phyloP scores from a whole-genome alignment of 2,888 invertebrate species.

The Chaetoderma sp. region DNA sequence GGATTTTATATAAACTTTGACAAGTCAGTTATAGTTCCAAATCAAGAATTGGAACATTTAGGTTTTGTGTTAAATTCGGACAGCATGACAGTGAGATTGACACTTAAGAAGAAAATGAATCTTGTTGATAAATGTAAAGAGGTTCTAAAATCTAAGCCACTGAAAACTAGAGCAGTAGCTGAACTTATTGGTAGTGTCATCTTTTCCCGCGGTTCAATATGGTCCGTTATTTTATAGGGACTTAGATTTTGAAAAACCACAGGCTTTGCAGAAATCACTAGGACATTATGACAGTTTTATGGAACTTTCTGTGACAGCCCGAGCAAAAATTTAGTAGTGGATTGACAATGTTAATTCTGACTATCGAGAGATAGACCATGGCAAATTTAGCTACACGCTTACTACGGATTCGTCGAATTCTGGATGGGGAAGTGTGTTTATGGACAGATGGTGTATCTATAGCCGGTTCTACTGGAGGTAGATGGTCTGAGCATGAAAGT shows the following conservation, averaged over 20 bases:
- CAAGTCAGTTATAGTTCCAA: constrained; percentile 25
- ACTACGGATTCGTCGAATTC: constrained; percentile 34
- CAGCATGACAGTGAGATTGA: constrained; percentile 15
- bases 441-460: too few species aligned
- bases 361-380: constrained; percentile 23
- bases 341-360: constrained; percentile 10
- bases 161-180: constrained; percentile 23
- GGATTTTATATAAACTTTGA: constrained; percentile 25
- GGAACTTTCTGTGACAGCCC: not conserved
- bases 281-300: constrained; percentile 27
- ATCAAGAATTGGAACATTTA: not conserved
- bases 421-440: too few species aligned
- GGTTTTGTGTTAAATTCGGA: constrained; percentile 3
- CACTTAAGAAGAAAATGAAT: constrained; percentile 10
- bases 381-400: constrained; percentile 35
- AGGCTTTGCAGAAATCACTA: constrained; percentile 15
- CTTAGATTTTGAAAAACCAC: constrained; percentile 32
- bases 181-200: constrained; percentile 30
- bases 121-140: constrained; percentile 16
- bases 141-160: constrained; percentile 3
- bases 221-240: constrained; percentile 31
- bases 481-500: too few species aligned
- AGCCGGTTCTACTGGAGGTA: too few species aligned
- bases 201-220: constrained; percentile 29
- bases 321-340: constrained; percentile 25